A percentile compares a stretch with the other conserved stretches of the same genome.
phyloP scores from a whole-genome alignment of 2,113 vertebrate genomes.

The Elaphurus davidianus region DNA sequence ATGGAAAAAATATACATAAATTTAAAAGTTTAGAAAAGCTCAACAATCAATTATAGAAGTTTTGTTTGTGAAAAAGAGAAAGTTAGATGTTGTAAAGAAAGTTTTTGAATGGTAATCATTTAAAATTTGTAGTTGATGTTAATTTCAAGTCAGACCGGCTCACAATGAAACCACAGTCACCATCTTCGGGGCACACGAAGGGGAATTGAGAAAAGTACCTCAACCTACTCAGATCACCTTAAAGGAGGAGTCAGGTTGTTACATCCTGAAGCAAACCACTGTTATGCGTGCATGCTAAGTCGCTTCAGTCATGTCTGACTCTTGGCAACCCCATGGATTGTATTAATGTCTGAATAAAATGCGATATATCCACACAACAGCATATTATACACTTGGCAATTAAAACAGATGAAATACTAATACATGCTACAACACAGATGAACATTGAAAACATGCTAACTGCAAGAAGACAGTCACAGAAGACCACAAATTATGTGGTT shows the following conservation, averaged over 20 bases:
- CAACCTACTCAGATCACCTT: not conserved
- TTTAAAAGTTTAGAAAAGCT: not conserved
- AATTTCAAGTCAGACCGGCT: not conserved
- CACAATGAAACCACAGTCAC: not conserved
- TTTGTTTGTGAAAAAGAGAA: not conserved
- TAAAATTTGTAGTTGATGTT: not conserved
- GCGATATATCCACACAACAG: not conserved
- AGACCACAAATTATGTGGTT: not conserved
- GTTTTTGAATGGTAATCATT: not conserved
- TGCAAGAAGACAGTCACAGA: not conserved
- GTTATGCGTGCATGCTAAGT: rapidly evolving
- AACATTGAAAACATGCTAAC: not conserved
- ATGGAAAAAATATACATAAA: not conserved
- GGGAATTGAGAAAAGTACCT: not conserved
- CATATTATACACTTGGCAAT: not conserved
- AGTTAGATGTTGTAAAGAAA: not conserved
- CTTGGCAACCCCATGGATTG: not conserved
- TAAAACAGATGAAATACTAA: not conserved
- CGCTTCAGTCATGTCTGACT: not conserved
- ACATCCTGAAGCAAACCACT: not conserved
- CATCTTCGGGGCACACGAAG: not conserved
- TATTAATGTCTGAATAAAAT: not conserved
- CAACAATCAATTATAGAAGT: not conserved
- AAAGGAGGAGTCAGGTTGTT: not conserved
- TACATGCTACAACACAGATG: not conserved